These are phyloP conservation scores for Drosophila auraria DNA, from an alignment of 1,140 invertebrate genomes.

Conservation along the genomic window DNA sequence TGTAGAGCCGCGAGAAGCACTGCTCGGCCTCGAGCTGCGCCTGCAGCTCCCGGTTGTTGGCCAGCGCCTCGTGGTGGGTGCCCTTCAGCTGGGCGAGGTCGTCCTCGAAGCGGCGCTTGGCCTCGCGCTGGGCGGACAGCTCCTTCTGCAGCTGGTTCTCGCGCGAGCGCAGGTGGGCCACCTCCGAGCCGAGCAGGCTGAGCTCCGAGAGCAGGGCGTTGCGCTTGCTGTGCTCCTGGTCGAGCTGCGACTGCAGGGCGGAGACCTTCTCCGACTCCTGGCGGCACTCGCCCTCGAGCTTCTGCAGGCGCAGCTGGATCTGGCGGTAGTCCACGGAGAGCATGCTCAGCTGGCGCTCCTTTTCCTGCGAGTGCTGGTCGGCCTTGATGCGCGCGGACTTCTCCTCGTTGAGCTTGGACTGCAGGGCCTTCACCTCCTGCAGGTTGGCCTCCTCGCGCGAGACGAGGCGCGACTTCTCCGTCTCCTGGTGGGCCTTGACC, in stretches of 20 bases:
- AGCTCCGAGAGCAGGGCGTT: constrained; percentile 90
- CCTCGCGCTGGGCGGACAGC: constrained; percentile 89
- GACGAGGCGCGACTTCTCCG: constrained; percentile 92
- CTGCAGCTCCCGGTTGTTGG: constrained; percentile 96
- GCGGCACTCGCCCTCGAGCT: constrained; percentile 94
- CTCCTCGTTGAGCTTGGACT: constrained; percentile 96
- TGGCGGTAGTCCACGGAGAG: constrained; percentile 96
- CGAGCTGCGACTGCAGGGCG: constrained; percentile 92
- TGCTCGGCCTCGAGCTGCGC: constrained; percentile 97
- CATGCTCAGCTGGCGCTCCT: constrained; percentile 97
- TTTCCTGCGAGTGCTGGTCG: constrained; percentile 94
- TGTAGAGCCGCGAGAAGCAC: constrained; percentile 96
- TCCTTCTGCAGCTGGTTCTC: constrained; percentile 92
- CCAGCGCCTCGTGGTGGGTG: constrained; percentile 81
- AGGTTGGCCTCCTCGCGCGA: constrained; percentile 95
- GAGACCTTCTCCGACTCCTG: constrained; percentile 94
- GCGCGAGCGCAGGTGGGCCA: constrained; percentile 89
- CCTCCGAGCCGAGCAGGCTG: constrained; percentile 89
- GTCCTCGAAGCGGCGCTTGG: constrained; percentile 91
- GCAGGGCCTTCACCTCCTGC: constrained; percentile 93
- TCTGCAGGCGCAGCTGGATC: constrained; percentile 95
- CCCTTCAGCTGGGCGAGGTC: constrained; percentile 93
- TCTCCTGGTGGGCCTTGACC: constrained; percentile 94
- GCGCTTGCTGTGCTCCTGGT: constrained; percentile 93
- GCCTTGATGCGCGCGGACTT: constrained; percentile 93